phyloP scores from a whole-genome alignment of 2,113 vertebrate genomes.

The Tragelaphus imberbis region DNA sequence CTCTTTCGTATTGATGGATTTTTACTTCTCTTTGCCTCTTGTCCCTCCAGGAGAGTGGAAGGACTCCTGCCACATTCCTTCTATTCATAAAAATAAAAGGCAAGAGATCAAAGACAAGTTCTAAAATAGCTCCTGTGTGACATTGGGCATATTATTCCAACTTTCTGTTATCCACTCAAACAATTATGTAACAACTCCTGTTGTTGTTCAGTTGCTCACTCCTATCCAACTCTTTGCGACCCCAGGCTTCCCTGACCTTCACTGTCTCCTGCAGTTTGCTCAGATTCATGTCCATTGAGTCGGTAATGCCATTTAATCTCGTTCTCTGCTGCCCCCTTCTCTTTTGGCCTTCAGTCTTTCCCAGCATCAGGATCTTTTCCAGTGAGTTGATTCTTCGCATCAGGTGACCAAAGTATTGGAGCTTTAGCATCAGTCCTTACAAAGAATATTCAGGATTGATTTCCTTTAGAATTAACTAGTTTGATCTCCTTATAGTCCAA shows the following conservation, averaged over 20 bases:
- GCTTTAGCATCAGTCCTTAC: background rate
- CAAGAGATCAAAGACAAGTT: background rate
- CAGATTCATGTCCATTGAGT: background rate
- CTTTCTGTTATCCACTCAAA: background rate
- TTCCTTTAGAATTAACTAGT: background rate
- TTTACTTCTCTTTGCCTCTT: background rate
- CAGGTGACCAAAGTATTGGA: background rate
- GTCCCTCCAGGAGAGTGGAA: background rate
- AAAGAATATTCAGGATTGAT: background rate
- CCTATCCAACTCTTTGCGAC: background rate
- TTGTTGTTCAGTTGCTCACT: background rate
- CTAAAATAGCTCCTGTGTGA: background rate
- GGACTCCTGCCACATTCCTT: background rate
- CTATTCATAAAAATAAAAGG: background rate
- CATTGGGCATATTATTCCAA: background rate
- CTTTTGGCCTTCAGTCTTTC: background rate
- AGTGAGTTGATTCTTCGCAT: background rate
- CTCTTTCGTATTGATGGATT: background rate
- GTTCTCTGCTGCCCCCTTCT: background rate
- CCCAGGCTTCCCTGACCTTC: background rate
- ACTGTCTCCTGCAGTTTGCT: background rate
- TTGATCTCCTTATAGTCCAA: background rate
- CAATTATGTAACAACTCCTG: background rate
- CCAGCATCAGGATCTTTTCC: background rate
- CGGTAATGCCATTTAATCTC: background rate